Evolutionary conservation across 2,797 vertebrate species (phyloP).

Genomic region (Onychomys leucogaster): DNA sequence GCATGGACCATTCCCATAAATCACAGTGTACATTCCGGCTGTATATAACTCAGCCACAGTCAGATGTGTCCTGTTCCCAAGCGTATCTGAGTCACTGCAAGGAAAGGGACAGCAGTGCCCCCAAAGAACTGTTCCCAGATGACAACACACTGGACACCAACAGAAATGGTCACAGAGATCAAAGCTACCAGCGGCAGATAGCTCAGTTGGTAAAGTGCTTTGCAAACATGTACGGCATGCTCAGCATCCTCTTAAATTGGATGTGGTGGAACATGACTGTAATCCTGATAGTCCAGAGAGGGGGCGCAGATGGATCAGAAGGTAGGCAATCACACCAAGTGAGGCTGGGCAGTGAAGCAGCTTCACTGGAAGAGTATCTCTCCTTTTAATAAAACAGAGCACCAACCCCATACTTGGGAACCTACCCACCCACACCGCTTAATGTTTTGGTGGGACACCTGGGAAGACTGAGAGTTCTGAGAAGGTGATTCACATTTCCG

Average conservation of each 20-base stretch:
- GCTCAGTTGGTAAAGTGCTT: background rate
- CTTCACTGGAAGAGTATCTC: background rate
- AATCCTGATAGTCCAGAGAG: background rate
- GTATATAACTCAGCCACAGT: background rate
- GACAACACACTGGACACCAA: background rate
- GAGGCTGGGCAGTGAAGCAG: background rate
- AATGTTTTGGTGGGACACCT: background rate
- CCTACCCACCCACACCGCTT: too few relatives aligned
- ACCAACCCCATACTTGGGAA: background rate
- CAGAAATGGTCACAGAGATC: background rate
- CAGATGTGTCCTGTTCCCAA: background rate
- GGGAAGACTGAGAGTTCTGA: background rate
- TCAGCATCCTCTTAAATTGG: background rate
- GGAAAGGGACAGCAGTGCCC: too few relatives aligned
- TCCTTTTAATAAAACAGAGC: background rate
- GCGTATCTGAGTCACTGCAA: background rate
- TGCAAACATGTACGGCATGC: background rate
- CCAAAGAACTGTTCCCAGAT: background rate
- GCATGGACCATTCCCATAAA: slow-evolving; percentile 14
- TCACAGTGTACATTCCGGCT: background rate
- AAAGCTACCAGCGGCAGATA: background rate
- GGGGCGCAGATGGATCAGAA: background rate
- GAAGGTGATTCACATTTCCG: background rate
- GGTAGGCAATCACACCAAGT: background rate
- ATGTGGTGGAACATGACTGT: background rate